Evolutionary conservation across 1,140 invertebrate genomes (phyloP).

Genomic region (Lepeophtheirus salmonis): DNA sequence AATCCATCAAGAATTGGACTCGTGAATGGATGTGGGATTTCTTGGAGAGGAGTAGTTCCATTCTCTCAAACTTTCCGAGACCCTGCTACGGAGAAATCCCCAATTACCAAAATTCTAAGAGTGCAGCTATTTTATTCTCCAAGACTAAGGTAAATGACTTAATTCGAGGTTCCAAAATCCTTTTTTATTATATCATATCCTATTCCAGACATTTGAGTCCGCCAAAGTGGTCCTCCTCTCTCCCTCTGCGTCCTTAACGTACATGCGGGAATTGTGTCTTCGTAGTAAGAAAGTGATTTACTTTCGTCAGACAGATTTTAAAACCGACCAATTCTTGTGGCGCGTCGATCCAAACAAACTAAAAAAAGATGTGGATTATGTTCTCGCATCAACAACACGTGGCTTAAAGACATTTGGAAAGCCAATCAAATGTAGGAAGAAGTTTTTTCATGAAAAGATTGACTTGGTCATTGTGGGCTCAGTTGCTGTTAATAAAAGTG

Average conservation of each 20-base stretch:
- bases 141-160: neutral
- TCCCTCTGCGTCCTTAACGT: neutral
- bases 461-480: neutral
- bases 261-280: neutral
- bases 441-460: neutral
- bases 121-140: neutral
- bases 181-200: neutral
- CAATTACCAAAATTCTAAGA: neutral
- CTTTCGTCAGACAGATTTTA: neutral
- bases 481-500: neutral
- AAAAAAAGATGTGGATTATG: neutral
- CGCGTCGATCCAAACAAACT: neutral
- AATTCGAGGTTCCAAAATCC: neutral
- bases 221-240: neutral
- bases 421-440: neutral
- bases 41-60: neutral
- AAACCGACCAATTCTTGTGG: neutral
- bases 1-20: neutral
- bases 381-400: neutral
- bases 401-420: neutral
- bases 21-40: neutral
- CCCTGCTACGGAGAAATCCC: neutral
- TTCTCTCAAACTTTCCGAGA: neutral
- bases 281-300: neutral
- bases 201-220: neutral